Evolutionary conservation across 2,888 invertebrate species (phyloP), one percentile per base, ranked within the genome.

Genomic region (Pachymerium ferrugineum): DNA sequence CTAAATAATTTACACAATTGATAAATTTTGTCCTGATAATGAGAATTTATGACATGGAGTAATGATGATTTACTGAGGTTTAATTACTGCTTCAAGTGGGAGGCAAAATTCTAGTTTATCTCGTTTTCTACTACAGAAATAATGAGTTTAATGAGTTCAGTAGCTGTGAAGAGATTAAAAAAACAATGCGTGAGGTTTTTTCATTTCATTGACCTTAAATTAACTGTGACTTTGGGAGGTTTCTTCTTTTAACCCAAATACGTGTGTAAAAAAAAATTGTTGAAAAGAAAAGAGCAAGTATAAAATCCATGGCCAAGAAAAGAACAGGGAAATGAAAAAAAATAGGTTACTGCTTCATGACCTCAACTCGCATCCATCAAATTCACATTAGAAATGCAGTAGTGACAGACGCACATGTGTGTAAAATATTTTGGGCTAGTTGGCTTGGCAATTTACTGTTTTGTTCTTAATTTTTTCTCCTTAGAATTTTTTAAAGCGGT

Each of bases 31-130:
- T 47, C 47, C 47, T 47, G 47, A 47, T 47, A 47, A 47, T 47
- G 47, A 47, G 47, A n/a, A 47, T 47, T 47, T 47, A 47, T 47
- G 47, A 47, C 47, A n/a, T 47, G 47, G 19, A 47, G 47, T 47
- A 47, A 47, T 47, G 47, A 47, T 47, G 47, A 47, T 47, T 47
- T 47, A 47, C 47, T 47, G 47, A 47, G 47, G 47, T 47, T 47
- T 47, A 47, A 47, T 47, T 47, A 47, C 47, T 14, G 47, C 47
- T 47, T 47, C 47, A 47, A 47, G 47, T 47, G 47, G 47, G 47
- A 47, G 47, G 47, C 47, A 47, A 47, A 47, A 47, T 47, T 47
- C 47, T 4, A 14, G 47, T 47, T 47, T 47, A 47, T 47, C 47
- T 47, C 47, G 47, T 47, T 47, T 47, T 47, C 47, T 47, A 47